Base-by-base conservation (phyloP, 2,113 vertebrate genomes). In the Progne subis region DNA sequence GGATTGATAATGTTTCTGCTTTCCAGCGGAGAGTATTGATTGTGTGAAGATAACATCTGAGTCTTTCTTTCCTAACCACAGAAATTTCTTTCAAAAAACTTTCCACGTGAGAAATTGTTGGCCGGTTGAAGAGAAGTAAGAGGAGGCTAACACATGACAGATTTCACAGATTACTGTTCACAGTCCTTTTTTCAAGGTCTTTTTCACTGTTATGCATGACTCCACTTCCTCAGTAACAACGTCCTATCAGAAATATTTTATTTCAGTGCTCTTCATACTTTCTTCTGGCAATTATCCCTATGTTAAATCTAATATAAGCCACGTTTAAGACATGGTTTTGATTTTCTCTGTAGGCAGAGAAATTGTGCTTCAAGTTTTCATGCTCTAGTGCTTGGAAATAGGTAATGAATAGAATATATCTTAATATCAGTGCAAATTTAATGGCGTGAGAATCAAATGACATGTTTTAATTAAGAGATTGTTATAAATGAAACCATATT, bases 321-420 rank as follows among this genome's bases (percentile, higher is more conserved):
- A 39, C 0, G 0, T 53, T 82, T 28, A 63, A 83, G 12, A 32
- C 1, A 1, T 41, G 4, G 7, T 23, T 88, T 86, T 76, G 8
- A 52, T 59, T 78, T 76, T 79, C 41, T 46, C 4, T 71, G 20
- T 71, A 70, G 41, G 26, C 19, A 43, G 1, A 46, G 39, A 81
- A 57, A 91, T 86, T 19, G 24, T 71, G 37, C 13, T n/a, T 20
- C 31, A 76, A 4, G 11, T 37, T 68, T 37, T 37, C 37, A 37
- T 37, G 37, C 37, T 37, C 26, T 21, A 70, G 5, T 31, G 12
- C 14, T 91, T 86, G 41, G 12, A 86, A 86, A 81, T 31, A 64
- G 34, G 8, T 67, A 18, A 28, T 74, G 4, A 86, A 69, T 61
- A 72, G 7, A 71, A 37, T 55, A 17, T 50, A 21, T 43, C 9